Evolutionary conservation across 2,797 vertebrate species (phyloP).

Genomic region (Hypotaenidia philippensis): DNA sequence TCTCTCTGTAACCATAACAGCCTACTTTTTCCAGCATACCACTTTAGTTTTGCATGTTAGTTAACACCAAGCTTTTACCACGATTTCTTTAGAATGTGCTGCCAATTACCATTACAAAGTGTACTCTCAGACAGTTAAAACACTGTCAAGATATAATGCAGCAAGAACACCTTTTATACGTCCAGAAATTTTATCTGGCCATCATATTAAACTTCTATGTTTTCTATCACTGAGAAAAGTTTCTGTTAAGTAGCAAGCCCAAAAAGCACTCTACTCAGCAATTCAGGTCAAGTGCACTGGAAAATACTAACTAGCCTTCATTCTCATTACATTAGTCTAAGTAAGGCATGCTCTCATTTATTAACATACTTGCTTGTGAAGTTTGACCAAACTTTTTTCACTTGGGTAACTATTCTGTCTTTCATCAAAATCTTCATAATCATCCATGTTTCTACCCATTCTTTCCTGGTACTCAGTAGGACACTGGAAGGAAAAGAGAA

Average conservation of each 20-base stretch:
- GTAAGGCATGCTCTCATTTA: background rate
- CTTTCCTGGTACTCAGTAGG: constrained; percentile 96
- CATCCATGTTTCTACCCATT: constrained; percentile 98
- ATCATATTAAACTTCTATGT: background rate
- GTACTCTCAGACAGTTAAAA: background rate
- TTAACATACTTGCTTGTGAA: constrained; percentile 92
- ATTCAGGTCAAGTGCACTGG: background rate
- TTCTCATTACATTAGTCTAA: background rate
- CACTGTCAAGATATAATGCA: background rate
- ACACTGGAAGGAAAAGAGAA: constrained; percentile 83
- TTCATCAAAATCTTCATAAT: constrained; percentile 98
- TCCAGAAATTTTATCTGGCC: background rate
- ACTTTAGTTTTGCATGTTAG: background rate
- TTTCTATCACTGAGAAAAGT: background rate
- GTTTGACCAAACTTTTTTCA: constrained; percentile 93
- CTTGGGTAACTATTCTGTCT: constrained; percentile 92
- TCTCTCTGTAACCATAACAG: background rate
- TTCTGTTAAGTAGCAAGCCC: background rate
- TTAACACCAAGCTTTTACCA: background rate
- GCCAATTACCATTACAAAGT: background rate
- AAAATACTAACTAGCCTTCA: background rate
- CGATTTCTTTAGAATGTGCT: background rate
- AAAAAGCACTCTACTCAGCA: background rate
- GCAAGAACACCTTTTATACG: background rate
- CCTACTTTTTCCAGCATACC: background rate